Evolutionary conservation across 2,797 vertebrate species (phyloP), one percentile per base, ranked within the genome.

Genomic region (Rhabdomys pumilio): DNA sequence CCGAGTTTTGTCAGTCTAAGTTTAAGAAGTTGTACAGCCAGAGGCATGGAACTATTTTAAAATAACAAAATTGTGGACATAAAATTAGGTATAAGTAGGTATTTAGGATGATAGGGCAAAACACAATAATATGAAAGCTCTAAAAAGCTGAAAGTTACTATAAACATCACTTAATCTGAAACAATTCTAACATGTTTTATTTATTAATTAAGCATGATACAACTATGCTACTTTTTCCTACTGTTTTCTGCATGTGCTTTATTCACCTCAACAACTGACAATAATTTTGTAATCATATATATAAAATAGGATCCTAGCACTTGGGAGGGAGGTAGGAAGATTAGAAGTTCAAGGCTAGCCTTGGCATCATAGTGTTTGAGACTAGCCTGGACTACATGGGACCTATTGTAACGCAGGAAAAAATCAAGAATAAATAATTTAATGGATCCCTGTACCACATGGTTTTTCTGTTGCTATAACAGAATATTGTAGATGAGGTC

Each of bases 81-180:
- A 91, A 93, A 91, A 87, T 87, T 76, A 91, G 24, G 31, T 87
- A 75, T 41, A 90, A 91, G 22, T 95, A 59, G 83, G 65, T 95
- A 95, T 91, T 94, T 90, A 63, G 6, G 94, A 81, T 90, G 34
- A 94, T 0, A 0, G 67, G 67, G 82, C 59, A 91, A 90, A 91
- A 26, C 34, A 4, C 26, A 95, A 81, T n/a, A 69, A 90, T 72
- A 86, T 81, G 55, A 6, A 88, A 44, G 55, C 55, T 80, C 87
- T 75, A 83, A 89, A 81, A 88, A 63, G 31, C 26, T 95, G 77
- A 87, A 86, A 53, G 47, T n/a, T 86, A 26, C 44, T 67, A n/a
- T 86, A 93, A 83, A 90, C 3, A 87, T 83, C 76, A 97, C 53
- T 88, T 93, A 90, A 94, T 90, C 24, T n/a, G 85, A 84, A 96